phyloP scores from a whole-genome alignment of 2,888 invertebrate species.

The Philaethria dido region DNA sequence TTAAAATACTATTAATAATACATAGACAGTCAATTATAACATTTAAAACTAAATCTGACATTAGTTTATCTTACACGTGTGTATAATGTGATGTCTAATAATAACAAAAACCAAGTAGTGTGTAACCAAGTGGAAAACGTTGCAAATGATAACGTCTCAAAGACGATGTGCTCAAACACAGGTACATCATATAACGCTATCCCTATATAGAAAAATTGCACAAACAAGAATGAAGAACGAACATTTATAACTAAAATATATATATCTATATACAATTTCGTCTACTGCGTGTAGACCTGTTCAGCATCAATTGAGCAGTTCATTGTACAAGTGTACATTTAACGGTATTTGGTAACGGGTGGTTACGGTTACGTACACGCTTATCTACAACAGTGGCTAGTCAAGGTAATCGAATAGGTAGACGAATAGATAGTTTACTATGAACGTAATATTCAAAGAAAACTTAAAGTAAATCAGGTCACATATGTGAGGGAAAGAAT shows the following conservation, averaged over 20 bases:
- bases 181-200: conserved; percentile 60
- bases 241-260: conserved; percentile 45
- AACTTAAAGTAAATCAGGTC: conserved; percentile 83
- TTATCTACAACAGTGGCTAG: conserved; percentile 45
- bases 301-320: conserved; percentile 51
- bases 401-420: conserved; percentile 10
- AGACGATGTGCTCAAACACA: conserved; percentile 51
- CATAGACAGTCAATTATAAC: neutral
- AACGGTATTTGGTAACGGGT: conserved; percentile 68
- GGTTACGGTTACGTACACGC: conserved; percentile 54
- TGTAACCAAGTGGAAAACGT: neutral
- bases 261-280: conserved; percentile 55
- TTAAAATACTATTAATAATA: neutral
- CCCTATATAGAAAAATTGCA: conserved; percentile 63
- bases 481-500: conserved; percentile 73
- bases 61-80: neutral
- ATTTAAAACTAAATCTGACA: neutral
- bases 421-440: conserved; percentile 57
- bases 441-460: conserved; percentile 47
- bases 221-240: conserved; percentile 52
- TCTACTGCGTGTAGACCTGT: conserved; percentile 34
- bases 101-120: conserved; percentile 7
- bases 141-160: conserved; percentile 2
- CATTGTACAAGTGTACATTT: conserved; percentile 53
- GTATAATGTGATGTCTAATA: neutral